Conservation (phyloP, 2,113 vertebrate species). For the Chaetodon trifascialis region DNA sequence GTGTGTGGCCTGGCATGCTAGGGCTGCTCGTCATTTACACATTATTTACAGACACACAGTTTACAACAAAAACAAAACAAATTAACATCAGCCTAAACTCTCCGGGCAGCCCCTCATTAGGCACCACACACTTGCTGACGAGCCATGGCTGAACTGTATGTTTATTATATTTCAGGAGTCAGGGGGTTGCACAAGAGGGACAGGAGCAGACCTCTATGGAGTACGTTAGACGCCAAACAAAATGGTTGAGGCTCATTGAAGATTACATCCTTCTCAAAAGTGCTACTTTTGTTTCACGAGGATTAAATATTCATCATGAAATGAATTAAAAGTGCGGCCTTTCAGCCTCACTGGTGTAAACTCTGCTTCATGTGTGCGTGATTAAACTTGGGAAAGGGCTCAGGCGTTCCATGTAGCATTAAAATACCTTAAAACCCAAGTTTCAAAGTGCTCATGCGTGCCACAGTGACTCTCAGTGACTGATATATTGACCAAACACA, state of each 20-base stretch:
- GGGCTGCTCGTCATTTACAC: conserved; percentile 65
- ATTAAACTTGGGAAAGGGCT: conserved; percentile 40
- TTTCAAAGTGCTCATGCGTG: conserved; percentile 45
- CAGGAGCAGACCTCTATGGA: not conserved
- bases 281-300: too few species aligned
- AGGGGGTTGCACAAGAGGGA: conserved; percentile 31
- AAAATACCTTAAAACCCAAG: conserved; percentile 15
- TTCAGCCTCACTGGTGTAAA: not conserved
- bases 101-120: conserved; percentile 64
- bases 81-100: conserved; percentile 56
- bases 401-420: conserved; percentile 26
- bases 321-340: not conserved
- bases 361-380: conserved; percentile 26
- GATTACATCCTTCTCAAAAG: not conserved
- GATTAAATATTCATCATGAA: not conserved
- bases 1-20: conserved; percentile 64
- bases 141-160: conserved; percentile 23
- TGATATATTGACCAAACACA: conserved; percentile 61
- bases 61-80: conserved; percentile 77
- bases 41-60: conserved; percentile 75
- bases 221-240: conserved; percentile 1
- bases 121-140: conserved; percentile 30
- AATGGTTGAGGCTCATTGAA: not conserved
- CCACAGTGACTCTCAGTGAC: conserved; percentile 37
- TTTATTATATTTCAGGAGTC: conserved; percentile 46